These are phyloP conservation scores for Drosophila ezoana DNA, from an alignment of 2,888 invertebrate species.

Conservation along the genomic window DNA sequence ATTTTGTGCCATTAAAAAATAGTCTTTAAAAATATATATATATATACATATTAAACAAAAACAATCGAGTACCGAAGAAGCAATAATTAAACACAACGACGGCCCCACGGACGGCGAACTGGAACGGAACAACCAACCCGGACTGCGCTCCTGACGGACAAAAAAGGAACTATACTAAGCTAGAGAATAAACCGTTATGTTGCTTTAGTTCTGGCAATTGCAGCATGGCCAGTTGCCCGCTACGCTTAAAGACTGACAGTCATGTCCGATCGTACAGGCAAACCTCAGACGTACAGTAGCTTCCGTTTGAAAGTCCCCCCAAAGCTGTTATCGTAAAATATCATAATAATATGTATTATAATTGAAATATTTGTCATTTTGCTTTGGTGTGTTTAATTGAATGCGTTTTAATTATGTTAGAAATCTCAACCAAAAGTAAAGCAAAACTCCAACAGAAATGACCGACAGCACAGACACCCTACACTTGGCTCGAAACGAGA, in stretches of 20 bases:
- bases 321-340: no score
- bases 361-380: conserved; percentile 39
- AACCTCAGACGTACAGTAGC: background rate
- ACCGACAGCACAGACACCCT: conserved; percentile 21
- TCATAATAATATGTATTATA: no score
- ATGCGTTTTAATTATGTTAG: conserved; percentile 74
- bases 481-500: conserved; percentile 28
- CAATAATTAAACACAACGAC: conserved; percentile 73
- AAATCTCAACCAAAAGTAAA: conserved; percentile 73
- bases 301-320: no score
- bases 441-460: conserved; percentile 36
- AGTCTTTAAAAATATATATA: conserved; percentile 52
- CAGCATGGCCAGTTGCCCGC: conserved; percentile 3
- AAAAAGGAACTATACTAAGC: conserved; percentile 2
- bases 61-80: conserved; percentile 62
- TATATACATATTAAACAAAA: conserved; percentile 3
- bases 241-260: conserved; percentile 45
- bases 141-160: conserved; percentile 6
- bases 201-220: conserved; percentile 24
- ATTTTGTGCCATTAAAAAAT: conserved; percentile 77
- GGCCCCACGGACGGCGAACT: conserved; percentile 14
- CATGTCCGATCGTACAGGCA: conserved; percentile 28
- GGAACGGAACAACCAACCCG: conserved; percentile 16
- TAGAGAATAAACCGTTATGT: conserved; percentile 21
- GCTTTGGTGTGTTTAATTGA: conserved; percentile 78